Base-by-base conservation (phyloP, 37 sponge, comb jelly and placozoan species). In the Sycon ciliatum region DNA sequence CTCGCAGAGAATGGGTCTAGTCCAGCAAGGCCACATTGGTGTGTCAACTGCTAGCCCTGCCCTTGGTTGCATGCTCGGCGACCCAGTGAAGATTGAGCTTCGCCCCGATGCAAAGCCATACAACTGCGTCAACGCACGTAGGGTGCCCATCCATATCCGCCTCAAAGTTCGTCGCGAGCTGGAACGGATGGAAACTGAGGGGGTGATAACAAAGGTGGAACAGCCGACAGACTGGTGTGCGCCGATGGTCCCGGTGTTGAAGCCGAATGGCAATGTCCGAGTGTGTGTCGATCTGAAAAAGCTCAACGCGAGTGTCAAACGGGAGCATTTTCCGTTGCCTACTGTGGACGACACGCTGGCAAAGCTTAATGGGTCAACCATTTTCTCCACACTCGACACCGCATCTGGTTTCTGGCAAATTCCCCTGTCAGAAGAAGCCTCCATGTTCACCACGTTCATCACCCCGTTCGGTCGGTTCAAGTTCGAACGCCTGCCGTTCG, bases 361-460 rank as follows among this genome's bases (percentile, higher is more conserved):
- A 3, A 42, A 68, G n/a, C 37, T 80, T 23, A 18, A 63, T 65
- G 75, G 62, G 11, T 58, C 72, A 20, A 78, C 35, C 26, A 62
- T 78, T 4, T 83, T 83, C 70, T 49, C 73, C 2, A 57, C 46
- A 27, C 42, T 83, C 4, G 84, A 83, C 20, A 74, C 69, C 61
- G 4, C 4, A 57, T 32, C 30, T 57, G 78, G 84, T 5, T 84
- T 67, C 38, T 84, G 79, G 84, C 76, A 79, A 29, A 56, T 84
- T 3, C 71, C 35, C 2, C 75, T 83, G 13, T 46, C 65, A 7
- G 56, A 69, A 37, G 52, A 33, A 39, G 42, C 72, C 22, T 32
- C 34, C 37, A 39, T 49, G 5, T 70, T 83, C 39, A 79, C 76
- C 30, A 85, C 81, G 40, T 86, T 86, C 74, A 72, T 73, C 39